Base-by-base conservation (phyloP, 2,113 vertebrate species). In the Bufo bufo region DNA sequence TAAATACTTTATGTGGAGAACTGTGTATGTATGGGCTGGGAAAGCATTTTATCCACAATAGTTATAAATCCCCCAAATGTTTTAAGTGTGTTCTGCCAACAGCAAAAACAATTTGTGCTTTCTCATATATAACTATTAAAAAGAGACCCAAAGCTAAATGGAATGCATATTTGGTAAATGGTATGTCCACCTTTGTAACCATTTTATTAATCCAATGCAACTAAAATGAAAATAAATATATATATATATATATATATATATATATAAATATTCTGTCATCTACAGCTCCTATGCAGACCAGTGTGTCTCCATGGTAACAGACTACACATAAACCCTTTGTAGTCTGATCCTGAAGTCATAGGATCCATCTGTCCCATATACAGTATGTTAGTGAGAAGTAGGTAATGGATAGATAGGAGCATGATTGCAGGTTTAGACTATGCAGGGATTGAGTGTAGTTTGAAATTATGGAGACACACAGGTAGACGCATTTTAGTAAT, bases 61-160 rank as follows among this genome's bases (percentile, higher is more conserved):
- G 12, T 12, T 20, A 80, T 23, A 43, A 61, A 33, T 33, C 33
- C 33, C 33, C 33, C 54, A 47, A 82, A 66, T 12, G 10, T 23
- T 82, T 82, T 49, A 12, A 47, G 59, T n/a, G 16, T 66, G 45
- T 66, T 82, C 20, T 50, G 11, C 45, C 43, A 65, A 49, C 0
- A 23, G 13, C 23, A 83, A 52, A 83, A 69, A 69, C 47, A 52
- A n/a, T 52, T 83, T 83, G 81, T 83, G 81, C 81, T 83, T 83
- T 20, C 20, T 84, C 17, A 0, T 14, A 33, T 52, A 33, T 83
- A 14, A 10, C 61, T n/a, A 50, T 50, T 47, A 14, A 69, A 69
- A 69, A 14, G 10, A 80, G 33, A 81, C 5, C 56, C 54, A 58
- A 17, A 58, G 56, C 16, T 78, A 56, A 54, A 4, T 23, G 20